Evolutionary conservation across 2,113 vertebrate species (phyloP).

Genomic region (Eubucco bourcierii): DNA sequence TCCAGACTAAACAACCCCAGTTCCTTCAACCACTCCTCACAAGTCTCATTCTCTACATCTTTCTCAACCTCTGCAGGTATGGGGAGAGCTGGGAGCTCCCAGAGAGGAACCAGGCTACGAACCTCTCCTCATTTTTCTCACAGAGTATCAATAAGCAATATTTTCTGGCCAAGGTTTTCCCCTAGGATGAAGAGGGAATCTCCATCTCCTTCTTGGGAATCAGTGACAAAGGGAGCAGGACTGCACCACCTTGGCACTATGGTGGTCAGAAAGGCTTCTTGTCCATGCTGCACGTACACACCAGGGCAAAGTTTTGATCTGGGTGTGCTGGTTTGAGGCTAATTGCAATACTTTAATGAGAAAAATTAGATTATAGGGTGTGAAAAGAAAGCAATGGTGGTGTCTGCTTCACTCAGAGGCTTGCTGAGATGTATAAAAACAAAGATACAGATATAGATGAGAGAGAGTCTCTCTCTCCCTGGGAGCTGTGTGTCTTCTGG

Average conservation of each 20-base stretch:
- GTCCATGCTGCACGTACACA: not conserved
- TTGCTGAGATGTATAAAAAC: too few relatives aligned
- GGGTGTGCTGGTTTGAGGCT: too few relatives aligned
- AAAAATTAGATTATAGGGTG: too few relatives aligned
- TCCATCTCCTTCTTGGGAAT: not conserved
- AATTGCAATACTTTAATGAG: too few relatives aligned
- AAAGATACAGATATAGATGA: too few relatives aligned
- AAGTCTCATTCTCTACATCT: too few relatives aligned
- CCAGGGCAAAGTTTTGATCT: not conserved
- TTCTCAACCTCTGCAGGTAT: not conserved
- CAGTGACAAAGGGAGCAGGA: not conserved
- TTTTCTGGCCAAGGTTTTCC: not conserved
- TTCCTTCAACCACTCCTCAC: too few relatives aligned
- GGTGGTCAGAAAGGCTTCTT: not conserved
- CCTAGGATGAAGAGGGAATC: not conserved
- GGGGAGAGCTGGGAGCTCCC: not conserved
- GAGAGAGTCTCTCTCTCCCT: too few relatives aligned
- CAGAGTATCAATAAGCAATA: not conserved
- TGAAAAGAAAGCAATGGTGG: too few relatives aligned
- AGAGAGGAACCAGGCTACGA: not conserved
- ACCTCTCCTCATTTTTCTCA: not conserved
- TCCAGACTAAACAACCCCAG: too few relatives aligned
- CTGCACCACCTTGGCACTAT: rapidly evolving
- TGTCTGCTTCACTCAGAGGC: too few relatives aligned
- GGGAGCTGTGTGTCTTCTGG: too few relatives aligned